Base-by-base conservation (phyloP, 2,888 invertebrate species). In the Lamellibrachia columna region DNA sequence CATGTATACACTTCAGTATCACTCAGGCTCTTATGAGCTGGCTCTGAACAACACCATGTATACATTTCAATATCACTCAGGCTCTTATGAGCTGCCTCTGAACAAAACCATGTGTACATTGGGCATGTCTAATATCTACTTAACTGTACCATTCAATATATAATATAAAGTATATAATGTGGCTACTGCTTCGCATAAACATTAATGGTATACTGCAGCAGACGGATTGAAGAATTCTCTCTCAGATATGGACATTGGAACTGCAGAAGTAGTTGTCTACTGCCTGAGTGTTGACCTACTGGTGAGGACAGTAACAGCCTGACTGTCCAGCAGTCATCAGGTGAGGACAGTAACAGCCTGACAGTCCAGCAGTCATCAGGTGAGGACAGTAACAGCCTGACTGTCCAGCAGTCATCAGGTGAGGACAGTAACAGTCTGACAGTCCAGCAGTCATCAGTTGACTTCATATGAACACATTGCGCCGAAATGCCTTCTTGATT, bases 401-500 rank as follows among this genome's bases (percentile, higher is more conserved):
- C 75, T 75, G 75, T 75, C 58, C 75, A 75, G 15, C 22, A 15
- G 15, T 75, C 40, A 40, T 40, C 40, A 40, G 40, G 40, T 40
- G 40, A 40, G 40, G 40, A 40, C 40, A 40, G 40, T 40, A 40
- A 40, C 40, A 40, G 1, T 0, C 40, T 40, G 40, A 40, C 40
- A 40, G 40, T 40, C 40, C 40, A 40, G 40, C 40, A 6, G 75
- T 6, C 22, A 75, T 22, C 75, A 75, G 75, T 22, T n/a, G 22
- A 75, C 75, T 3, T 75, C 75, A 75, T 75, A 75, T 75, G 22
- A 75, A 75, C 3, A 75, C 75, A 75, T 75, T 75, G n/a, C 75
- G 75, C 6, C 75, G 15, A 52, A 93, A 93, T 1, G 93, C 92
- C 58, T 93, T 93, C 92, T 93, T 93, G 22, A 93, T 91, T 90